A percentile compares a stretch with the other conserved stretches of the same genome.
Conservation (phyloP, 1,140 invertebrate genomes). For the Ganaspis sp. region DNA sequence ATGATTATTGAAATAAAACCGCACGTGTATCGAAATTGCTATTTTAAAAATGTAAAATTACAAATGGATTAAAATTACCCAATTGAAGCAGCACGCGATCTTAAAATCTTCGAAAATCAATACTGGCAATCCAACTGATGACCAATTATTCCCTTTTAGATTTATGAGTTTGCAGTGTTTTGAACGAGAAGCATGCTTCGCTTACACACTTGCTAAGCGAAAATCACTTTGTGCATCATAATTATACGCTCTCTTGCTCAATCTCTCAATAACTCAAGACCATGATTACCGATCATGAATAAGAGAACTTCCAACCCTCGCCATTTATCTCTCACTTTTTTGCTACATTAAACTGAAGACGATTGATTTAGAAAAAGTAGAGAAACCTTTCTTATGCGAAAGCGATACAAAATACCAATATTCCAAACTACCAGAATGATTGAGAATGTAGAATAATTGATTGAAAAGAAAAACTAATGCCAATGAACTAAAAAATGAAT, state of each 20-base stretch:
- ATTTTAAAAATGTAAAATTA: no score
- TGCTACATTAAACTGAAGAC: not conserved
- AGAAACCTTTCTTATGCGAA: no score
- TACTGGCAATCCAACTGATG: constrained; percentile 66
- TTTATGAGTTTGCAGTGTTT: constrained; percentile 72
- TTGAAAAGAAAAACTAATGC: no score
- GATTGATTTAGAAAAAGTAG: not conserved
- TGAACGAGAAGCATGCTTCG: constrained; percentile 54
- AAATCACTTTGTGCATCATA: constrained; percentile 73
- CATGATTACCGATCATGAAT: constrained; percentile 56
- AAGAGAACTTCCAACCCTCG: not conserved
- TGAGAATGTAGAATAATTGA: no score
- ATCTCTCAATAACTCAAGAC: constrained; percentile 73
- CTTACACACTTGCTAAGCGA: constrained; percentile 53
- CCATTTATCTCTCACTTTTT: constrained; percentile 10
- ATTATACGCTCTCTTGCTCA: constrained; percentile 63
- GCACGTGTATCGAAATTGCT: no score
- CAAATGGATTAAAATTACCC: no score
- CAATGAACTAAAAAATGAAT: no score
- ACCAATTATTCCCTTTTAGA: constrained; percentile 74
- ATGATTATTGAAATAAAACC: no score
- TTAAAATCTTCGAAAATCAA: constrained; percentile 70
- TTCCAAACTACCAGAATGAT: no score
- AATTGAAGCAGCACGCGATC: constrained; percentile 53
- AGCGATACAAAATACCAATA: no score